phyloP scores from a whole-genome alignment of 1,140 invertebrate genomes.

The Bombyx mandarina region DNA sequence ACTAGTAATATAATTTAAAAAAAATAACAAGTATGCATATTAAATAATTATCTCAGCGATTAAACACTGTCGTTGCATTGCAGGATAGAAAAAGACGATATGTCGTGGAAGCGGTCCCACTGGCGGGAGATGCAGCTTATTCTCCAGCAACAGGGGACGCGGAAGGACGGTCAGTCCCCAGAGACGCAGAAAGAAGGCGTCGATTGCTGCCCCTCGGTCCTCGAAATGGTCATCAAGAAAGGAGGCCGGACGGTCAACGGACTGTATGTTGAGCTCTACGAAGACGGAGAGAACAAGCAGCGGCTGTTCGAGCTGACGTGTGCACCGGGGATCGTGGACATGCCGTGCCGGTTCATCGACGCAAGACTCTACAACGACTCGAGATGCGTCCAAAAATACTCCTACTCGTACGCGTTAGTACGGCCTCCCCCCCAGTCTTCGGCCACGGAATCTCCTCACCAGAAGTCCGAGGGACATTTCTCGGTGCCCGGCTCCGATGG shows the following conservation, averaged over 20 bases:
- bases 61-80: conserved; percentile 8
- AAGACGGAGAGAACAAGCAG: conserved; percentile 76
- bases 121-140: conserved; percentile 76
- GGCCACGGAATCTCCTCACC: conserved; percentile 64
- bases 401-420: conserved; percentile 88
- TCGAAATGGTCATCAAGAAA: conserved; percentile 82
- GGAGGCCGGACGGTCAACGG: conserved; percentile 82
- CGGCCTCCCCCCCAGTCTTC: conserved; percentile 46
- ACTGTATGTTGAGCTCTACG: conserved; percentile 82
- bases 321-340: conserved; percentile 76
- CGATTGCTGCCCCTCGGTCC: conserved; percentile 85
- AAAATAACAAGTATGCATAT: too few relatives aligned
- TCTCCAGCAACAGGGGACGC: conserved; percentile 72
- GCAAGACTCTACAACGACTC: conserved; percentile 78
- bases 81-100: conserved; percentile 58
- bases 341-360: conserved; percentile 84
- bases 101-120: conserved; percentile 57
- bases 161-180: conserved; percentile 49
- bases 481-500: conserved; percentile 67
- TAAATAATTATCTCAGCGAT: too few relatives aligned
- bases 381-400: conserved; percentile 85
- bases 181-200: conserved; percentile 71
- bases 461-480: conserved; percentile 67
- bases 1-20: too few relatives aligned
- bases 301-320: conserved; percentile 87